These are phyloP conservation scores for Rhinichthys klamathensis DNA, from an alignment of 2,113 vertebrate genomes.

Conservation along the genomic window DNA sequence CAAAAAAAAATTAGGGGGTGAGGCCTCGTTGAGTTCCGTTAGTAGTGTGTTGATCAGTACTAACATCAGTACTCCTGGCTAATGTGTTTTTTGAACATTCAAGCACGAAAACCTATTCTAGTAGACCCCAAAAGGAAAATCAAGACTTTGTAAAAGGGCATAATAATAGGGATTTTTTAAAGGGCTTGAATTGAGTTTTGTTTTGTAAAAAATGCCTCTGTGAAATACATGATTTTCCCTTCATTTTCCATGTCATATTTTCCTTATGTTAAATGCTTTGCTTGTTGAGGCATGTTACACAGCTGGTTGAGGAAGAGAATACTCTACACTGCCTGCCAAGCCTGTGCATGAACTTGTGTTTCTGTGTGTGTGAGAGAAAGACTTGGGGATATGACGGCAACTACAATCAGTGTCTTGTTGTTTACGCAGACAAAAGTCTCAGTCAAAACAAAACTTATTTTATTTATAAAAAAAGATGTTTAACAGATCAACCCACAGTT, in stretches of 20 bases:
- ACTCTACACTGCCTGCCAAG: background rate
- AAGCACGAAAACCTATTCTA: too few species aligned
- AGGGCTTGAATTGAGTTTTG: background rate
- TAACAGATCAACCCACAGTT: background rate
- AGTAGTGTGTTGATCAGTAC: too few species aligned
- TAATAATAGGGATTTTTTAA: too few species aligned
- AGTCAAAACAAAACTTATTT: background rate
- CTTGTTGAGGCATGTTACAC: background rate
- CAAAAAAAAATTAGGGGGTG: too few species aligned
- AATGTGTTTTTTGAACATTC: too few species aligned
- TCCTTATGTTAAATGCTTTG: conserved; percentile 2
- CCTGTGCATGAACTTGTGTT: background rate
- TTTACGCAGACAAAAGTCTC: background rate
- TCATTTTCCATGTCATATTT: too few species aligned
- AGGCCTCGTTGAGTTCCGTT: too few species aligned
- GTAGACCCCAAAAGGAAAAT: too few species aligned
- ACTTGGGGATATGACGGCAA: background rate
- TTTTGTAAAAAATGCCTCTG: background rate
- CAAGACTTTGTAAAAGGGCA: too few species aligned
- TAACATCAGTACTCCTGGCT: too few species aligned
- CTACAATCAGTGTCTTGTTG: background rate
- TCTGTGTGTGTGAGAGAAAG: background rate
- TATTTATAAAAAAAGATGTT: background rate
- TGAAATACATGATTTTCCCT: background rate
- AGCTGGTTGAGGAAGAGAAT: background rate